A percentile compares a stretch with the other conserved stretches of the same genome.
Conservation (phyloP, 2,113 vertebrate genomes). For the Alces alces region DNA sequence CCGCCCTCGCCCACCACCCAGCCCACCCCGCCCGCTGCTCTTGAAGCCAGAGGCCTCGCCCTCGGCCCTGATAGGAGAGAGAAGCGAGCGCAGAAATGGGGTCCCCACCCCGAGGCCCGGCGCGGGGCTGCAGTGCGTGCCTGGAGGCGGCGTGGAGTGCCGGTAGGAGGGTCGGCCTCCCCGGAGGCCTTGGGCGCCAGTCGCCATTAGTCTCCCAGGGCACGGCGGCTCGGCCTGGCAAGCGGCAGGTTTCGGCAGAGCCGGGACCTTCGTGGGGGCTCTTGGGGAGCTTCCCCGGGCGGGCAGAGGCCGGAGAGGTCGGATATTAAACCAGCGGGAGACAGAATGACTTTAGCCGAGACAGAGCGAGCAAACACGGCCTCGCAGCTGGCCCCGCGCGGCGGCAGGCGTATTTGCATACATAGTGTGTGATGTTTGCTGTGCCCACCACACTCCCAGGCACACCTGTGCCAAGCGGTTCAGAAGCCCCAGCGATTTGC, state of each 20-base stretch:
- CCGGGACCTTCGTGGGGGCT: constrained; percentile 70
- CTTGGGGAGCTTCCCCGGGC: constrained; percentile 62
- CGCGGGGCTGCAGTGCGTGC: neutral
- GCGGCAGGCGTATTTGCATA: constrained; percentile 44
- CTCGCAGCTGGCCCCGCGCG: neutral
- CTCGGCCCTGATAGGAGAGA: neutral
- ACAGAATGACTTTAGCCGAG: constrained; percentile 63
- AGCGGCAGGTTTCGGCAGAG: constrained; percentile 74
- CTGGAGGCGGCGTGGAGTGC: rapidly evolving
- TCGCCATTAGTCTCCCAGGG: constrained; percentile 64
- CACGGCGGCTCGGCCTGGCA: constrained; percentile 55
- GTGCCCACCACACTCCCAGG: neutral
- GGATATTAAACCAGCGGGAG: constrained; percentile 77
- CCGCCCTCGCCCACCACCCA: too few relatives aligned
- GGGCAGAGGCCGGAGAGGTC: constrained; percentile 64
- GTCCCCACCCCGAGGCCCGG: neutral
- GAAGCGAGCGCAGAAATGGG: neutral
- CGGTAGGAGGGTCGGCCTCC: neutral
- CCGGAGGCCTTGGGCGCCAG: constrained; percentile 27
- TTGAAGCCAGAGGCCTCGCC: neutral
- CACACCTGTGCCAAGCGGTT: neutral
- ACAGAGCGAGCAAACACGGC: constrained; percentile 30
- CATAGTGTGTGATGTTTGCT: constrained; percentile 42
- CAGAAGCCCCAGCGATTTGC: neutral
- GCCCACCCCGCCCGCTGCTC: rapidly evolving